Evolutionary conservation across 2,113 vertebrate genomes (phyloP).

Genomic region (Danionella cerebrum): DNA sequence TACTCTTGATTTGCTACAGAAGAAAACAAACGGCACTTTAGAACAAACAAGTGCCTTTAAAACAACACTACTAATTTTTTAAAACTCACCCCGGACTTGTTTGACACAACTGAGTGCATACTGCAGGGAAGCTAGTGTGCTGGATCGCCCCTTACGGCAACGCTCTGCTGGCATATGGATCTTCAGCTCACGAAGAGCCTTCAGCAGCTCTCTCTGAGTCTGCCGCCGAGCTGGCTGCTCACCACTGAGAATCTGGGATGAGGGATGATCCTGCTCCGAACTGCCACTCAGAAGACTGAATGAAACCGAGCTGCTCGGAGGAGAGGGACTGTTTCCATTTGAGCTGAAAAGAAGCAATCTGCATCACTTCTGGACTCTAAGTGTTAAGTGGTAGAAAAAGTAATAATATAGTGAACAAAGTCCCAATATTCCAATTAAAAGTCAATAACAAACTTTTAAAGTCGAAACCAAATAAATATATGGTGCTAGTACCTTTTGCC

Average conservation of each 20-base stretch:
- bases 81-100: constrained; percentile 77
- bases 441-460: too few species aligned
- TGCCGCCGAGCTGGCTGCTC: constrained; percentile 76
- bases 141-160: constrained; percentile 69
- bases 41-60: constrained; percentile 34
- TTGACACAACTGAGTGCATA: constrained; percentile 82
- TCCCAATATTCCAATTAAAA: too few species aligned
- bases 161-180: constrained; percentile 70
- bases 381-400: too few species aligned
- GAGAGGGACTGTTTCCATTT: constrained; percentile 79
- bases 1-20: constrained; percentile 80
- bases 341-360: constrained; percentile 67
- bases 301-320: constrained; percentile 76
- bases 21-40: not conserved
- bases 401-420: too few species aligned
- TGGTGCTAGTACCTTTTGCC: too few species aligned
- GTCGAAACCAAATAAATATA: too few species aligned
- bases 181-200: constrained; percentile 79
- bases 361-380: too few species aligned
- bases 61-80: not conserved
- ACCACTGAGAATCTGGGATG: constrained; percentile 79
- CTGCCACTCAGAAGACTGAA: constrained; percentile 79
- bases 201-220: constrained; percentile 83
- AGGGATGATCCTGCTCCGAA: constrained; percentile 77
- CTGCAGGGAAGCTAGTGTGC: constrained; percentile 76